Evolutionary conservation across 2,113 vertebrate genomes (phyloP), one percentile per base, ranked within the genome.

Genomic region (Mugil cephalus): DNA sequence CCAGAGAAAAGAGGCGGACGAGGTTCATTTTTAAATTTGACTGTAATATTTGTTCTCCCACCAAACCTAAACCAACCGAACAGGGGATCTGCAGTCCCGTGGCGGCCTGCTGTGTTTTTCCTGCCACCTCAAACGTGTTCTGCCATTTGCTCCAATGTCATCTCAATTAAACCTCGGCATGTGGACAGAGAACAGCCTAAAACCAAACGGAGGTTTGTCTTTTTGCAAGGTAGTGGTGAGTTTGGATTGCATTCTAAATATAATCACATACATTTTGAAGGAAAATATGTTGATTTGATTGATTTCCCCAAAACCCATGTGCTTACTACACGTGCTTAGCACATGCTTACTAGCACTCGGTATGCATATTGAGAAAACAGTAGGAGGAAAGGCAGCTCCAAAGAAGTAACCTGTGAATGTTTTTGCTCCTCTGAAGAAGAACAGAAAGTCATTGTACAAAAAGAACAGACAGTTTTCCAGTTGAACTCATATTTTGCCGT

Each of bases 91-190:
- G 17, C 71, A 69, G 64, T 77, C 46, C 68, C 19, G 1, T 73
- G 74, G 74, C 76, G 56, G 81, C 51, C 40, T 15, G 64, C 82
- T 60, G 50, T 85, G 80, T 87, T 91, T 84, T 87, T 82, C 51
- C 70, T 87, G 74, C 85, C 81, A 90, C 82, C 85, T 91, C 73
- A 80, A 70, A 82, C 55, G 64, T 80, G 82, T 83, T 76, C 86
- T 69, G 47, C 56, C 5, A 5, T 88, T 83, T 68, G 40, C 74
- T 82, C 69, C 64, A 40, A 40, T 80, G 89, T 88, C 86, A 75
- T 48, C 75, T 86, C 88, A 91, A 91, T 91, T 90, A 82, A 69
- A 43, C 39, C 24, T 65, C 35, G 52, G 59, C 46, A 65, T 17
- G 35, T 15, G 45, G 88, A 91, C 53, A 56, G 60, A 85, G 68